Evolutionary conservation across 2,113 vertebrate genomes (phyloP), one percentile per base, ranked within the genome.

Genomic region (Piaya cayana): DNA sequence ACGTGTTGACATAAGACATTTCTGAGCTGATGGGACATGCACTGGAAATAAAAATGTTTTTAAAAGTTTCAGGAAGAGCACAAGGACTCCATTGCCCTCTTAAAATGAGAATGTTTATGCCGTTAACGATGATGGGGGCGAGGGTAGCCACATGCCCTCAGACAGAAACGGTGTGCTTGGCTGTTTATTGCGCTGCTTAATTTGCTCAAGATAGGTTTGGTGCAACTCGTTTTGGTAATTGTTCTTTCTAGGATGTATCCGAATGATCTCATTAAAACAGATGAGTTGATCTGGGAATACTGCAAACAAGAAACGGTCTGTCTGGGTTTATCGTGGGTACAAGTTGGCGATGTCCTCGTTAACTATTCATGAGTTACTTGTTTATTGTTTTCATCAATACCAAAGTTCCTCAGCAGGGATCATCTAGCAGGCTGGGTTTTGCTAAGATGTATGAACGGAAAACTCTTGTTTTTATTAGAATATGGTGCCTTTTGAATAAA

Each of bases 381-480:
- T 89, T 94, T 47, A 70, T 80, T 74, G 65, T 65, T 91, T 53
- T 72, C 70, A 74, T 88, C 70, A 78, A 86, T 88, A 60, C 4
- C 25, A 27, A 22, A 53, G 22, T 30, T 86, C 16, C 82, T 86
- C 77, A 36, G 80, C 58, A 70, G 91, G 62, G 25, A 47, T 84
- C 29, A 8, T 78, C 34, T 20, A 43, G 43, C 43, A 78, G 37
- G 15, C 50, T 59, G 56, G 1, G 1, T 71, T 84, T 71, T 85
- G 30, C 27, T n/a, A 22, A 53, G 68, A 72, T 43, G n/a, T 37
- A 60, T 77, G 21, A 83, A 27, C 71, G 70, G 60, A 34, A 58
- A 68, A 87, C 5, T 55, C 64, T 59, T 77, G 27, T 11, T 80
- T n/a, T 39, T 85, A 4, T 53, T 72, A n/a, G 58, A 82, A 90